A percentile compares a stretch with the other conserved stretches of the same genome.
Evolutionary conservation across 2,888 invertebrate genomes (phyloP).

Genomic region (Argynnis bischoffii): DNA sequence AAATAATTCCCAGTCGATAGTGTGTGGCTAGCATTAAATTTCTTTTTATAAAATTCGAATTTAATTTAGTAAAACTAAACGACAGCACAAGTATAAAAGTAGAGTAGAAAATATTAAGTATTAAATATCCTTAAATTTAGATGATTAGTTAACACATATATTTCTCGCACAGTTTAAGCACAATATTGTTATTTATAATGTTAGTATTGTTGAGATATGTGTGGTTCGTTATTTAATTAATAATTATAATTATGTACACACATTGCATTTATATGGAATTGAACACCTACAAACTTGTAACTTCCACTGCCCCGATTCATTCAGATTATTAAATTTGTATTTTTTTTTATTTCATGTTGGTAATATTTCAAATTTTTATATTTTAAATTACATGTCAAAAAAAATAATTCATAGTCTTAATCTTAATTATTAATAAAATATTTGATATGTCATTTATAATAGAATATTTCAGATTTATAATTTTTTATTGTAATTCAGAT

Average conservation of each 20-base stretch:
- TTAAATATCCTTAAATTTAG: conserved; percentile 49
- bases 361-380: background rate
- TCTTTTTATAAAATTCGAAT: conserved; percentile 10
- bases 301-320: conserved; percentile 23
- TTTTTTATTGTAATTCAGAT: background rate
- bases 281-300: conserved; percentile 20
- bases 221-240: conserved; percentile 41
- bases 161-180: conserved; percentile 67
- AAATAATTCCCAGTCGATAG: background rate
- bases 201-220: conserved; percentile 33
- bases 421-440: background rate
- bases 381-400: conserved; percentile 9
- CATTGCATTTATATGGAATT: conserved; percentile 33
- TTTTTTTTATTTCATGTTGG: background rate
- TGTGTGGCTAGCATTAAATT: background rate
- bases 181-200: conserved; percentile 56
- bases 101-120: conserved; percentile 41
- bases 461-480: background rate
- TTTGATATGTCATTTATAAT: conserved; percentile 13
- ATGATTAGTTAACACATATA: conserved; percentile 48
- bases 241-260: conserved; percentile 17
- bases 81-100: conserved; percentile 28
- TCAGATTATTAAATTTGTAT: conserved; percentile 1
- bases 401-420: background rate
- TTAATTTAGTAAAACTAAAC: conserved; percentile 16